phyloP scores from a whole-genome alignment of 2,113 vertebrate genomes.

The Colius striatus region DNA sequence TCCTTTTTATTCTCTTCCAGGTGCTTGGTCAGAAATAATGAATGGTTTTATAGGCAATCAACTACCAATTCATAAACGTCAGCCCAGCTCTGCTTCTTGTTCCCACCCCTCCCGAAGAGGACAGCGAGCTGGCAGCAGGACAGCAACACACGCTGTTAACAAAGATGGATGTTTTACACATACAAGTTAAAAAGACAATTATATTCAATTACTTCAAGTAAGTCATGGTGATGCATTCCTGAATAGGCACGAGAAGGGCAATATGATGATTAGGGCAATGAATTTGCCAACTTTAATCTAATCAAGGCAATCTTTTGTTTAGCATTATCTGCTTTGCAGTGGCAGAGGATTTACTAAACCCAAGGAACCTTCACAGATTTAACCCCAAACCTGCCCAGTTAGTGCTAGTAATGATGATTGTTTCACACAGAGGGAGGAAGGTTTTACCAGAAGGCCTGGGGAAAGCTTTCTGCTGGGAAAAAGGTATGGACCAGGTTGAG shows the following conservation, averaged over 20 bases:
- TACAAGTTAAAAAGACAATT: constrained; percentile 65
- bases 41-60: constrained; percentile 65
- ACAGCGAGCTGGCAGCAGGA: constrained; percentile 46
- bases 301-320: constrained; percentile 61
- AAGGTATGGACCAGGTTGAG: accelerated
- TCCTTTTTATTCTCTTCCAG: constrained; percentile 54
- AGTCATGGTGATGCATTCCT: constrained; percentile 62
- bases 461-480: neutral
- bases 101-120: constrained; percentile 39
- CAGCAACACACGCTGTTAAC: constrained; percentile 19
- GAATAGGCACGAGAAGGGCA: constrained; percentile 43
- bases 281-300: constrained; percentile 66
- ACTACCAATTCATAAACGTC: constrained; percentile 64
- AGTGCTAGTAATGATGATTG: constrained; percentile 1
- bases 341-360: constrained; percentile 66
- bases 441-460: neutral
- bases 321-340: constrained; percentile 55
- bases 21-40: constrained; percentile 63
- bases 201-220: constrained; percentile 72
- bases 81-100: constrained; percentile 47
- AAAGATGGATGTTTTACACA: constrained; percentile 67
- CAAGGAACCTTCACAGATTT: constrained; percentile 50
- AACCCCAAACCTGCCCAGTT: constrained; percentile 53
- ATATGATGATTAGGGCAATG: constrained; percentile 57
- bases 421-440: neutral